phyloP scores from a whole-genome alignment of 92 coral and sea anemone genomes.

The Parazoanthus atlanticus region DNA sequence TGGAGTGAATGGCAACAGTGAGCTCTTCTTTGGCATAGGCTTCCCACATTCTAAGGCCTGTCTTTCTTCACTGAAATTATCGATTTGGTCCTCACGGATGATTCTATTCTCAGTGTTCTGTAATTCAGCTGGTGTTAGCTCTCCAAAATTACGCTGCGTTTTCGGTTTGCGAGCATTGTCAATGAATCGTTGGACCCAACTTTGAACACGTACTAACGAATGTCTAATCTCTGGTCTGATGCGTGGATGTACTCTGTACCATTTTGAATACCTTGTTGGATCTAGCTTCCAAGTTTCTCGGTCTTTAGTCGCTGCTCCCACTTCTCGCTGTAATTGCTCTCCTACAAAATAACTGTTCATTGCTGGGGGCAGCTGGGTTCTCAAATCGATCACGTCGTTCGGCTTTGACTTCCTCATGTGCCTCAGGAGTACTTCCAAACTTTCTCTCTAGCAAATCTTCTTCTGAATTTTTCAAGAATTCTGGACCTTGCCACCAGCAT shows the following conservation, averaged over 20 bases:
- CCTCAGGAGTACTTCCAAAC: conserved; percentile 21
- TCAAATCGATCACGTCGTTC: too few species aligned
- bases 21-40: conserved; percentile 47
- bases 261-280: conserved; percentile 62
- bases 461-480: background rate
- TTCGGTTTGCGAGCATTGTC: conserved; percentile 50
- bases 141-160: conserved; percentile 41
- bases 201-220: conserved; percentile 67
- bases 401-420: background rate
- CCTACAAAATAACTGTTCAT: conserved; percentile 8
- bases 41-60: conserved; percentile 43
- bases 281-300: conserved; percentile 50
- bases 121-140: conserved; percentile 63
- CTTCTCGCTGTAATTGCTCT: background rate
- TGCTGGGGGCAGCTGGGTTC: too few species aligned
- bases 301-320: background rate
- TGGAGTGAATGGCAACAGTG: too few species aligned
- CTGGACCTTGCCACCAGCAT: too few species aligned
- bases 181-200: conserved; percentile 67
- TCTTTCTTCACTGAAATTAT: conserved; percentile 55
- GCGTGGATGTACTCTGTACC: conserved; percentile 61
- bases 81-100: conserved; percentile 54
- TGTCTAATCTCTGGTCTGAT: conserved; percentile 57
- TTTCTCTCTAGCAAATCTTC: conserved; percentile 37
- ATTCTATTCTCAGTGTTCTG: conserved; percentile 50